Evolutionary conservation across 2,888 invertebrate species (phyloP), one percentile per base, ranked within the genome.

Genomic region (Drosophila kanekoi): DNA sequence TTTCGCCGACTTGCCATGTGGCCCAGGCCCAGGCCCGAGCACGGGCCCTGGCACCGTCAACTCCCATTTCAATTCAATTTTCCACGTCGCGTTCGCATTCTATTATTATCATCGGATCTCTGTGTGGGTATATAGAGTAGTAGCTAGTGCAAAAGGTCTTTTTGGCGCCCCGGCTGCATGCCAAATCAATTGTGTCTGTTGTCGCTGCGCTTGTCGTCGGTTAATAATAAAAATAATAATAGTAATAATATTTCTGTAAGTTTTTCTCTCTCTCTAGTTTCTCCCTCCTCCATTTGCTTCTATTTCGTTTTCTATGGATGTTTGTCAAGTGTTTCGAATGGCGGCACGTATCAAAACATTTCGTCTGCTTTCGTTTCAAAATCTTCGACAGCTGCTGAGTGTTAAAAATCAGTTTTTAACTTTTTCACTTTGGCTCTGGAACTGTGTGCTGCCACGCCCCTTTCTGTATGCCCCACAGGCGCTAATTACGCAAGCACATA

Each of bases 401-500:
- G 52, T 65, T 65, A 20, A 66, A 66, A 65, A 47, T 64, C 67
- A 41, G 38, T 41, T 66, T 65, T 71, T 33, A n/a, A 51, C 48
- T 32, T 49, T 32, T 44, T n/a, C 11, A 51, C 57, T 70, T 68
- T 52, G 45, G 23, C 59, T 51, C 58, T 63, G 54, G 38, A 51
- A 11, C 53, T 56, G 53, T 47, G 14, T 37, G 13, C 10, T 16
- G 41, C 40, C 48, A 43, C 58, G 72, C 66, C 78, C 78, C 61
- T 66, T 73, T 69, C 72, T 35, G 23, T 68, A 32, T 54, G 43
- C 56, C 61, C 65, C 47, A 54, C 45, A 57, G 77, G 68, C 89
- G 89, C 73, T 83, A 83, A 83, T 83, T 83, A 86, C 81, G 87
- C 84, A 79, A 86, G 80, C 77, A 86, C 58, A 84, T 76, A 41